Conservation (phyloP, 2,888 invertebrate species). For the Cabera pusaria region DNA sequence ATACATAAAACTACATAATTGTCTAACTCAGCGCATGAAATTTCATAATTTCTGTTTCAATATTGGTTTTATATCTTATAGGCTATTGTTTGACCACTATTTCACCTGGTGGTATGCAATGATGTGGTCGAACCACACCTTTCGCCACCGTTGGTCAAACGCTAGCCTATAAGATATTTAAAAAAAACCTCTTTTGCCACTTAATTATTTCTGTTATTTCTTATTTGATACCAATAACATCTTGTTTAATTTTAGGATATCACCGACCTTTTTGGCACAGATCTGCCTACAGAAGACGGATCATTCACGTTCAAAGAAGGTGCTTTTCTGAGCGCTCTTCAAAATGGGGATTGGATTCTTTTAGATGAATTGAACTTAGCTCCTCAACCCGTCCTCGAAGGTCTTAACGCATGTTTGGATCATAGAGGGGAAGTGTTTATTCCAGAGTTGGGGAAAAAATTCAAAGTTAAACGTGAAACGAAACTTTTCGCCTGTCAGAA, state of each 20-base stretch:
- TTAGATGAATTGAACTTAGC: constrained; percentile 99
- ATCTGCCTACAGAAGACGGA: constrained; percentile 97
- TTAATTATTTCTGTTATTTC: no score
- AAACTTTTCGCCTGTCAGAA: constrained; percentile 99
- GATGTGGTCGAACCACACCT: no score
- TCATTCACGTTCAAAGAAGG: constrained; percentile 98
- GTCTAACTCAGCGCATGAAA: no score
- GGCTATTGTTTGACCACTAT: no score
- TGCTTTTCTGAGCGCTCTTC: constrained; percentile 95
- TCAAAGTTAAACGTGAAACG: constrained; percentile 89
- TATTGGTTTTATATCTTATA: no score
- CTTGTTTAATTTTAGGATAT: constrained; percentile 87
- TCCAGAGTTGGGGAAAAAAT: constrained; percentile 95
- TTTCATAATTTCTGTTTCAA: no score
- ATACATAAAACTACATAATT: no score
- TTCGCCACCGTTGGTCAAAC: no score
- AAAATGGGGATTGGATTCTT: constrained; percentile 97
- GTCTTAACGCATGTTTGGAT: constrained; percentile 98
- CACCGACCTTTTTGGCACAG: constrained; percentile 98
- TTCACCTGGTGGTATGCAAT: no score
- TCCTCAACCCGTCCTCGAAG: constrained; percentile 98
- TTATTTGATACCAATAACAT: no score
- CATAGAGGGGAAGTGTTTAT: constrained; percentile 98
- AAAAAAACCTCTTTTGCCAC: no score
- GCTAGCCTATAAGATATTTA: no score